Evolutionary conservation across 2,797 vertebrate genomes (phyloP).

Genomic region (Vipera latastei): DNA sequence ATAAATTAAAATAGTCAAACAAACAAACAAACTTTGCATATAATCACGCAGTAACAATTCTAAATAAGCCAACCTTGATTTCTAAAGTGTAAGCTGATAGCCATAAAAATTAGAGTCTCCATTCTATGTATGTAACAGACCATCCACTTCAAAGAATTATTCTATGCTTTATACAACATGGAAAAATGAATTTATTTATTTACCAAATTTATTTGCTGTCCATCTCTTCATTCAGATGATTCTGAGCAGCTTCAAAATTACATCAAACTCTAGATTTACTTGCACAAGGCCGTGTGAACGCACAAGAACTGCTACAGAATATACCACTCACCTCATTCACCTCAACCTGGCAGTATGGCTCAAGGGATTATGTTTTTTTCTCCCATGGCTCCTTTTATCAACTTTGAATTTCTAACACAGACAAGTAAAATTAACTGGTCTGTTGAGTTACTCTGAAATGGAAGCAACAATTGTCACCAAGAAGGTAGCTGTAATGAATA

Average conservation of each 20-base stretch:
- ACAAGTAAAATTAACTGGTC: neutral
- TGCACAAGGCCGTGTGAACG: neutral
- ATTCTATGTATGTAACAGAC: neutral
- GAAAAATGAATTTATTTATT: neutral
- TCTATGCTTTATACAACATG: neutral
- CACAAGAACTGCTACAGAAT: neutral
- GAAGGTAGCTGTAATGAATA: neutral
- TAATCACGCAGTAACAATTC: neutral
- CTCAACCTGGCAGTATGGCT: neutral
- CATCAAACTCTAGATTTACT: neutral
- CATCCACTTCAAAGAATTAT: neutral
- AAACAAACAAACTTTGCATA: neutral
- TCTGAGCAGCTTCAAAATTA: neutral
- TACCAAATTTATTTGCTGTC: neutral
- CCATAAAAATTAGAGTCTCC: neutral
- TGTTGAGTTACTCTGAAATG: neutral
- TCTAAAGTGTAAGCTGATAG: neutral
- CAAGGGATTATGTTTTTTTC: neutral
- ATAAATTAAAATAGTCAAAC: neutral
- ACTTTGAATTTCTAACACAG: neutral
- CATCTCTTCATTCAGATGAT: neutral
- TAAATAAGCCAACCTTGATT: neutral
- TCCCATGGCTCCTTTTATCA: neutral
- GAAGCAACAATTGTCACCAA: neutral
- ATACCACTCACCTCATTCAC: neutral